Base-by-base conservation (phyloP, 1,140 invertebrate genomes). In the Linepithema humile region DNA sequence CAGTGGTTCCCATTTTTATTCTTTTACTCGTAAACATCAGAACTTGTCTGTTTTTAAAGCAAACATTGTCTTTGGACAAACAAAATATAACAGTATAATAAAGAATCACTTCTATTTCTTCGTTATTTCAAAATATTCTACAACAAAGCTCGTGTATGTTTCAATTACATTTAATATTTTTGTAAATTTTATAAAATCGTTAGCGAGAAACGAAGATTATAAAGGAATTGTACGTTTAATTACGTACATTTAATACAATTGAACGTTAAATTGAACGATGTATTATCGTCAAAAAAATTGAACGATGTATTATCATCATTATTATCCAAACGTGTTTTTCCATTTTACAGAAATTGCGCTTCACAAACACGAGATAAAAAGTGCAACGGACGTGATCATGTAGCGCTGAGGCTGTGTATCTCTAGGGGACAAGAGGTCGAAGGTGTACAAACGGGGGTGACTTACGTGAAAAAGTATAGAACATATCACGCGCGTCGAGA, bases 401-500 rank as follows among this genome's bases (percentile, higher is more conserved):
- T n/a, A n/a, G n/a, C n/a, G 7, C 17, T 40, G 29, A 29, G 17
- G 12, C n/a, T 40, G 20, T n/a, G n/a, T 15, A 20, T 15, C 43
- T 1, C 7, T 15, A 0, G 10, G 12, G 15, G 15, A 67, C 20
- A 2, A n/a, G 15, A 26, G n/a, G 15, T 65, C 12, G 40, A 38
- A 65, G 7, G 20, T 4, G 7, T 35, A 17, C 12, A 20, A 60
- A 75, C 3, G 29, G 10, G 3, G 43, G 10, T 77, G 60, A 77
- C 20, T 77, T 60, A 48, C 12, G 40, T 6, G n/a, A 50, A 17
- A 77, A 64, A 65, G 20, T 26, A 53, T 77, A 6, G 40, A 75
- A 64, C 15, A 32, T 35, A 64, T 45, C 9, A 6, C 43, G 20
- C 40, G 64, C 23, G 57, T 48, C n/a, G 40, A 23, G 57, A 64